Conservation (phyloP, 2,113 vertebrate genomes). For the Epinephelus moara region DNA sequence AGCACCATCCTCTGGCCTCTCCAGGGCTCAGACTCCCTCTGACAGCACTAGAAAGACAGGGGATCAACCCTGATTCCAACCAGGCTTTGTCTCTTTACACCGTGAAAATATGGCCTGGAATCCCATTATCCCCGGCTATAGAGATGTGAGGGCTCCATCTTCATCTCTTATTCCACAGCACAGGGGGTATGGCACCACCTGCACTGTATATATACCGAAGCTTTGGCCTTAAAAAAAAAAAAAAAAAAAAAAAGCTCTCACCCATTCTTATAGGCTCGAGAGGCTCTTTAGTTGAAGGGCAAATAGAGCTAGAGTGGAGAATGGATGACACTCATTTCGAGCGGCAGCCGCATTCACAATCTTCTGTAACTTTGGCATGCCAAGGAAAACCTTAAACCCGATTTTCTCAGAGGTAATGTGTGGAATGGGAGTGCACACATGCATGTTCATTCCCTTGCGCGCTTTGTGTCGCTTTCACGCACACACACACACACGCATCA, state of each 20-base stretch:
- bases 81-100: constrained; percentile 75
- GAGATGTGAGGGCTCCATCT: constrained; percentile 61
- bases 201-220: constrained; percentile 20
- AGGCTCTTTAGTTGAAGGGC: constrained; percentile 68
- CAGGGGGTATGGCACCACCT: constrained; percentile 43
- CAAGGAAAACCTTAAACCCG: constrained; percentile 40
- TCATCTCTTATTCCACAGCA: constrained; percentile 59
- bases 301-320: constrained; percentile 43
- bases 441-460: constrained; percentile 11
- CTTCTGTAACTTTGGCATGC: constrained; percentile 35
- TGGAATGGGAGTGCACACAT: background rate
- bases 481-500: constrained; percentile 38
- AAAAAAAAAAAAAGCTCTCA: background rate
- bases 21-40: constrained; percentile 44
- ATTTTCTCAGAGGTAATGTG: constrained; percentile 29
- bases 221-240: constrained; percentile 14
- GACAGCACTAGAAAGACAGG: constrained; percentile 62
- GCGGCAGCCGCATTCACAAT: constrained; percentile 27
- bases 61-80: constrained; percentile 71
- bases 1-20: constrained; percentile 34
- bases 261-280: constrained; percentile 43
- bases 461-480: constrained; percentile 2
- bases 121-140: constrained; percentile 69
- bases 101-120: constrained; percentile 75
- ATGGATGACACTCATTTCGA: constrained; percentile 55